Conservation (phyloP, 2,888 invertebrate species). For the Ophioninae sp. region DNA sequence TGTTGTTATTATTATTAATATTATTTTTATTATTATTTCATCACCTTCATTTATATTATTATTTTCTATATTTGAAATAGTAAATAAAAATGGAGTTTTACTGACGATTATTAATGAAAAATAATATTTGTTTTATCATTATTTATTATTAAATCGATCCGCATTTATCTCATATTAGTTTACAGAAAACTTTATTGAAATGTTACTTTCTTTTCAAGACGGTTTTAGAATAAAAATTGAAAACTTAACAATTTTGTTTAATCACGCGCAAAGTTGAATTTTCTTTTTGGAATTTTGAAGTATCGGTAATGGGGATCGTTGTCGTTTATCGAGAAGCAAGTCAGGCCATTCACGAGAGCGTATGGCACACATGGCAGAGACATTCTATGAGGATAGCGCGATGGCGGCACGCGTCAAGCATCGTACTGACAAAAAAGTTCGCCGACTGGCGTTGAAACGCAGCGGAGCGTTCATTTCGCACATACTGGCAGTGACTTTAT, state of each 20-base stretch:
- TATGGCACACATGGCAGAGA: conserved; percentile 73
- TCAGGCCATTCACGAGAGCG: conserved; percentile 34
- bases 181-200: not conserved
- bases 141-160: not conserved
- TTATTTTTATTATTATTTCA: not conserved
- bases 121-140: not conserved
- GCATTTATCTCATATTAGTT: not conserved
- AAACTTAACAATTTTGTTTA: not conserved
- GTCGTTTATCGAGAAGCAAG: not conserved
- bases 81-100: too few relatives aligned
- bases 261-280: not conserved
- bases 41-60: not conserved
- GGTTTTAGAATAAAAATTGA: not conserved
- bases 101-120: too few relatives aligned
- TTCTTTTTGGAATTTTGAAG: not conserved
- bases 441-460: conserved; percentile 47
- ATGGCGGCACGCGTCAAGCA: conserved; percentile 49
- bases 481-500: conserved; percentile 25
- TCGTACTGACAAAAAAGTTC: conserved; percentile 50
- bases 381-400: conserved; percentile 56
- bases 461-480: conserved; percentile 43
- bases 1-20: not conserved
- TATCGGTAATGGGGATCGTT: not conserved
- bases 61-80: too few relatives aligned
- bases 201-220: not conserved